These are phyloP conservation scores for Oryzias sinensis DNA, from an alignment of 2,797 vertebrate species.

Conservation along the genomic window DNA sequence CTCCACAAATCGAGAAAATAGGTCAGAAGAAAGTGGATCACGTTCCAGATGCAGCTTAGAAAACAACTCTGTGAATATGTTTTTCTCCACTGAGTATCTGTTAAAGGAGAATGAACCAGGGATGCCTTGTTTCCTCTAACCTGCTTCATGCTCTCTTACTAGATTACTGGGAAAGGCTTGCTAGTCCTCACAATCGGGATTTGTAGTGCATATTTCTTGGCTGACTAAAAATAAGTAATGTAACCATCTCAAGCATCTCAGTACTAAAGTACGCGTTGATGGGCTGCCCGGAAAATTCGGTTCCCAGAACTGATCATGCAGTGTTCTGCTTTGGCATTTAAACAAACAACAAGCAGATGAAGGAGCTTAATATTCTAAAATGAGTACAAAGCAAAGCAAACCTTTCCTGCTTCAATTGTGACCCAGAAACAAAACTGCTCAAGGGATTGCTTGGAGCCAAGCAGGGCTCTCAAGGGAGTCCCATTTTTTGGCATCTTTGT, in stretches of 20 bases:
- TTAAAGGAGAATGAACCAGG: conserved; percentile 63
- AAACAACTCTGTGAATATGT: conserved; percentile 60
- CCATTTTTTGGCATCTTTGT: conserved; percentile 37
- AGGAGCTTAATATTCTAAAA: conserved; percentile 20
- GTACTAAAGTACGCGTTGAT: too few species aligned
- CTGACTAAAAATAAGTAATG: too few species aligned
- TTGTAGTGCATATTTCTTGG: too few species aligned
- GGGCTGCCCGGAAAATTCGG: too few species aligned
- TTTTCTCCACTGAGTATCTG: conserved; percentile 46
- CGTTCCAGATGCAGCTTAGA: conserved; percentile 47
- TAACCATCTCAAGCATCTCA: too few species aligned
- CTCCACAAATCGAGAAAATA: conserved; percentile 45
- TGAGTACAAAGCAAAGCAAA: conserved; percentile 3
- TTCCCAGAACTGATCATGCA: conserved; percentile 5
- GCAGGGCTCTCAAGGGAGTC: conserved; percentile 35
- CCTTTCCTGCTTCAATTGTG: conserved; percentile 32
- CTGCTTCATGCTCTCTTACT: conserved; percentile 48
- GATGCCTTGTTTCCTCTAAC: conserved; percentile 43
- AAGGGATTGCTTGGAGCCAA: conserved; percentile 27
- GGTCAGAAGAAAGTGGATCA: conserved; percentile 47
- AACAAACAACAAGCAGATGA: conserved; percentile 9
- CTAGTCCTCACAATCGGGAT: conserved; percentile 16
- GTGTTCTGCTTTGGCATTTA: conserved; percentile 12
- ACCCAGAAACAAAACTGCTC: conserved; percentile 59
- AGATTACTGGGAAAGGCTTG: conserved; percentile 37